A percentile compares a stretch with the other conserved stretches of the same genome.
Conservation (phyloP, 2,113 vertebrate genomes). For the Pteronura brasiliensis region DNA sequence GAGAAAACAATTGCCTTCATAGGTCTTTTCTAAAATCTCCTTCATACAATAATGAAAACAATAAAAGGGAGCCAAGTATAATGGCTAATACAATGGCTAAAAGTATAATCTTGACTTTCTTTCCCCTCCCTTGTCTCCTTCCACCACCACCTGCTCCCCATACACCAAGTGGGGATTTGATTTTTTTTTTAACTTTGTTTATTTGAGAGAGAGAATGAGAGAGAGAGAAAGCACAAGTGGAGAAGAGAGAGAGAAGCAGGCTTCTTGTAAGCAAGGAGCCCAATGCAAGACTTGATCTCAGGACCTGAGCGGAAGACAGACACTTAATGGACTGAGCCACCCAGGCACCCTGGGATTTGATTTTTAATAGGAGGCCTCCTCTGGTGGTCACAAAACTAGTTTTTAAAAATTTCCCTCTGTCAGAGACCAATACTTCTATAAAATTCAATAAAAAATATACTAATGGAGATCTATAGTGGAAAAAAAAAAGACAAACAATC, state of each 20-base stretch:
- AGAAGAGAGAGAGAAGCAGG: too few species aligned
- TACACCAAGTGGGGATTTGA: background rate
- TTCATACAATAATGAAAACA: background rate
- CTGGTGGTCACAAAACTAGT: background rate
- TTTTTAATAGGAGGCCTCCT: background rate
- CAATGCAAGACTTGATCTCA: too few species aligned
- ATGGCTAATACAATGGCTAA: too few species aligned
- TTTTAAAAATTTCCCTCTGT: background rate
- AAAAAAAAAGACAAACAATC: background rate
- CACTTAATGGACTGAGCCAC: too few species aligned
- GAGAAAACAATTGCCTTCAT: background rate
- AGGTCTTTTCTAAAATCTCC: slow-evolving; percentile 16
- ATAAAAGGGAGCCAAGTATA: background rate
- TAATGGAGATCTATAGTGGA: background rate
- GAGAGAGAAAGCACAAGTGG: too few species aligned
- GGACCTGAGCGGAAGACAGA: too few species aligned
- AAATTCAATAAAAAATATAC: slow-evolving; percentile 23
- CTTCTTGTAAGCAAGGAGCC: too few species aligned
- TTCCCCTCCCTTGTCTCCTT: background rate
- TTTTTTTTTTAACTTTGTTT: too few species aligned
- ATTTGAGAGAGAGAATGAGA: too few species aligned
- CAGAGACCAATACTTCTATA: background rate
- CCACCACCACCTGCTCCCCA: too few species aligned
- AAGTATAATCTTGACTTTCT: background rate
- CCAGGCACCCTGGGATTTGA: background rate